These are phyloP conservation scores for Phoebastria nigripes DNA, from an alignment of 2,797 vertebrate genomes.

Conservation along the genomic window DNA sequence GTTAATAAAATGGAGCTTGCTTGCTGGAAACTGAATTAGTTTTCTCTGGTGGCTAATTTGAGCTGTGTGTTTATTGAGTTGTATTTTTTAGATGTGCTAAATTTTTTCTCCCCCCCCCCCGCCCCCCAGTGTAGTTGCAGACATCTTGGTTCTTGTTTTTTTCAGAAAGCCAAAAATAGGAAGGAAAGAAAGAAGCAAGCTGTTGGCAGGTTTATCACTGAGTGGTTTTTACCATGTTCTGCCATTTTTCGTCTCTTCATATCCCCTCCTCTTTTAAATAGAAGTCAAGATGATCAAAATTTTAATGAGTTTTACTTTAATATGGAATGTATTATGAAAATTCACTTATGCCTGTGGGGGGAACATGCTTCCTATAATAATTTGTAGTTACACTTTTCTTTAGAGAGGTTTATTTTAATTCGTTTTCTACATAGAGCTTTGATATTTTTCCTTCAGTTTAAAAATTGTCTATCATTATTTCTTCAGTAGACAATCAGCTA, in stretches of 20 bases:
- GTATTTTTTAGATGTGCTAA: slow-evolving; percentile 19
- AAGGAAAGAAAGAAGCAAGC: slow-evolving; percentile 14
- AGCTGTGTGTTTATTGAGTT: neutral
- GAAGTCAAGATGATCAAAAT: neutral
- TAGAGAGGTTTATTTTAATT: neutral
- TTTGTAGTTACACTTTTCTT: neutral
- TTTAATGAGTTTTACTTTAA: neutral
- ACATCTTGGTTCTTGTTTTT: slow-evolving; percentile 32
- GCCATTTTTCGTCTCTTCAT: neutral
- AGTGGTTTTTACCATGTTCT: neutral
- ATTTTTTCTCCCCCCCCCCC: neutral
- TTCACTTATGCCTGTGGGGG: neutral
- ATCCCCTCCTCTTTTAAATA: neutral
- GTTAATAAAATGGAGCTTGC: slow-evolving; percentile 5
- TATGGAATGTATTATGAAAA: neutral
- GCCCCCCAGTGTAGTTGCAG: neutral
- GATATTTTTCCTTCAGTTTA: neutral
- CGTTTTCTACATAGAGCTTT: neutral
- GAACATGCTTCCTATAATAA: neutral
- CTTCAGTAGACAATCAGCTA: slow-evolving; percentile 63
- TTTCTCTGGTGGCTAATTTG: slow-evolving; percentile 20
- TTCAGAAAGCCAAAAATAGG: slow-evolving; percentile 36
- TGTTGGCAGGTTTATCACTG: slow-evolving; percentile 43
- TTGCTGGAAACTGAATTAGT: neutral
- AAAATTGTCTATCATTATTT: slow-evolving; percentile 41